phyloP scores from a whole-genome alignment of 23 tunicate species.

The Styela plicata region DNA sequence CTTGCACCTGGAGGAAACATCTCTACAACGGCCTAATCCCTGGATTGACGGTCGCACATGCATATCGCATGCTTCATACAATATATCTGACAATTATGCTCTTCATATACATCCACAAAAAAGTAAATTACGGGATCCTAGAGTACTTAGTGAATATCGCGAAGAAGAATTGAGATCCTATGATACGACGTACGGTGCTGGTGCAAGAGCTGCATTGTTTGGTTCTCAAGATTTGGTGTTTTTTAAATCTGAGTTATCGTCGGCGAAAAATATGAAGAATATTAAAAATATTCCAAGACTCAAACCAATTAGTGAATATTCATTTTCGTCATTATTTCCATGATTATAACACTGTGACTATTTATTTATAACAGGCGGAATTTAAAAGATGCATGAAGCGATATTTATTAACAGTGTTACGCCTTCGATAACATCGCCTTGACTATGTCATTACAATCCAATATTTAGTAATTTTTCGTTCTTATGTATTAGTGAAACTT shows the following conservation, averaged over 20 bases:
- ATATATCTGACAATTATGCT: constrained; percentile 22
- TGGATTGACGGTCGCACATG: constrained; percentile 32
- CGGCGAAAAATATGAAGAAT: background rate
- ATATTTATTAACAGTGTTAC: too few relatives aligned
- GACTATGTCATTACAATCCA: too few relatives aligned
- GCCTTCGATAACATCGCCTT: too few relatives aligned
- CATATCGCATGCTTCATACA: constrained; percentile 17
- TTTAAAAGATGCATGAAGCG: too few relatives aligned
- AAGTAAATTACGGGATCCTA: constrained; percentile 1
- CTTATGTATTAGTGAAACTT: too few relatives aligned
- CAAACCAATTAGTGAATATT: background rate
- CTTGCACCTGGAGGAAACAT: constrained; percentile 13
- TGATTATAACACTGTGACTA: background rate
- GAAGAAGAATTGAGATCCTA: constrained; percentile 2
- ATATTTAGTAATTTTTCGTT: too few relatives aligned
- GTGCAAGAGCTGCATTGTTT: constrained; percentile 29
- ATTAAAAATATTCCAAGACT: background rate
- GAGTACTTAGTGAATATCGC: background rate
- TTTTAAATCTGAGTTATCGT: background rate
- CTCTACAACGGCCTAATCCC: constrained; percentile 37
- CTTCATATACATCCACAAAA: constrained; percentile 33
- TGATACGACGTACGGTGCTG: constrained; percentile 35
- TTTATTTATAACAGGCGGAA: too few relatives aligned
- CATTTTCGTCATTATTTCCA: background rate
- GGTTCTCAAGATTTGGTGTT: constrained; percentile 33